phyloP scores from a whole-genome alignment of 2,797 vertebrate species.

The Chelon auratus region DNA sequence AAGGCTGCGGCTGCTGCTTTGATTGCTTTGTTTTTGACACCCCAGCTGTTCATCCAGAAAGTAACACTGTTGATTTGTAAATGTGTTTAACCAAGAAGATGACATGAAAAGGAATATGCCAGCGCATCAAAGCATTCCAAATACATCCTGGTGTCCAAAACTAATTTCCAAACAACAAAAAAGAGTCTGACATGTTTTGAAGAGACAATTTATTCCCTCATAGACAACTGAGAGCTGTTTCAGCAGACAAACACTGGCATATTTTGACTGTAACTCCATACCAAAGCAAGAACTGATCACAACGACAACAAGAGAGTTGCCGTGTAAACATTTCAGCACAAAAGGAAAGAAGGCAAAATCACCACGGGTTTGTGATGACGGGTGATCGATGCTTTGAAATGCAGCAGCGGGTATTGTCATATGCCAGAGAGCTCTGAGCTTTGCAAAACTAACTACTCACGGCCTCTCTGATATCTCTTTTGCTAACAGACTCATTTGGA shows the following conservation, averaged over 20 bases:
- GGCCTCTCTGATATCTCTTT: slow-evolving; percentile 78
- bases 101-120: slow-evolving; percentile 73
- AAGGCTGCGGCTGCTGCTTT: slow-evolving; percentile 60
- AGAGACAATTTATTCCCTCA: slow-evolving; percentile 46
- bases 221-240: slow-evolving; percentile 71
- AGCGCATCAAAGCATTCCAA: slow-evolving; percentile 74
- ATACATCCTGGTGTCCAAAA: slow-evolving; percentile 76
- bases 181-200: slow-evolving; percentile 75
- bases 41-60: slow-evolving; percentile 69
- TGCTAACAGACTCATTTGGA: slow-evolving; percentile 79
- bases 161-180: slow-evolving; percentile 74
- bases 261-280: slow-evolving; percentile 76
- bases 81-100: slow-evolving; percentile 74
- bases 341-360: slow-evolving; percentile 71
- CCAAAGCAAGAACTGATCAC: slow-evolving; percentile 77
- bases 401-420: slow-evolving; percentile 75
- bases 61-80: slow-evolving; percentile 73
- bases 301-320: slow-evolving; percentile 77
- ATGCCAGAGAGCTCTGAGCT: slow-evolving; percentile 75
- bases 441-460: slow-evolving; percentile 70
- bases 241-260: slow-evolving; percentile 68
- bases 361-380: slow-evolving; percentile 72
- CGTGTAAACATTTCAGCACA: slow-evolving; percentile 82
- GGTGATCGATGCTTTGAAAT: slow-evolving; percentile 79
- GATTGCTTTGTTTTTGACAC: slow-evolving; percentile 73